Evolutionary conservation across 2,113 vertebrate genomes (phyloP).

Genomic region (Heptranchias perlo): DNA sequence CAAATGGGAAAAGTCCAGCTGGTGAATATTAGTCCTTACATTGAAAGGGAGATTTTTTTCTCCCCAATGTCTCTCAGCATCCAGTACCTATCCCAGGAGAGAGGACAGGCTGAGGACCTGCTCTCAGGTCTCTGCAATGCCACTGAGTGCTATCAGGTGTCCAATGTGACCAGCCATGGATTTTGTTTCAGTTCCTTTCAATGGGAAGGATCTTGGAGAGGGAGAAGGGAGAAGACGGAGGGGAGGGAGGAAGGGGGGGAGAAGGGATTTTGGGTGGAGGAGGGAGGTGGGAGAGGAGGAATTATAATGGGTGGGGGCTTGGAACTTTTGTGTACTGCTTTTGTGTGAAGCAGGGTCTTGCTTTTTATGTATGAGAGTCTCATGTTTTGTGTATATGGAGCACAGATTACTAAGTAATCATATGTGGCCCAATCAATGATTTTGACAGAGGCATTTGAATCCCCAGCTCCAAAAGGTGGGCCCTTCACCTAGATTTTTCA

Average conservation of each 20-base stretch:
- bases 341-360: not conserved
- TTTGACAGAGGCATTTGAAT: not conserved
- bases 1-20: not conserved
- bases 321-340: not conserved
- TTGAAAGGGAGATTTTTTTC: not conserved
- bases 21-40: not conserved
- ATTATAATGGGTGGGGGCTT: not conserved
- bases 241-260: no score
- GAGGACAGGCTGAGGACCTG: no score
- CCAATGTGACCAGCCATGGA: no score
- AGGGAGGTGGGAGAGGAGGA: not conserved
- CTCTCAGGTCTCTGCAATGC: no score
- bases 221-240: no score
- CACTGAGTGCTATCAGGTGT: no score
- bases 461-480: not conserved
- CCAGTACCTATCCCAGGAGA: no score
- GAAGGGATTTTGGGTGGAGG: no score
- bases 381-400: not conserved
- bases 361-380: not conserved
- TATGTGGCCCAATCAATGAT: not conserved
- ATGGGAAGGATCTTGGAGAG: no score
- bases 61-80: no score
- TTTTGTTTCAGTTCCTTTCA: no score
- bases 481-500: not conserved
- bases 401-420: no score